Base-by-base conservation (phyloP, 2,113 vertebrate genomes). In the Tilapia sparmanii region DNA sequence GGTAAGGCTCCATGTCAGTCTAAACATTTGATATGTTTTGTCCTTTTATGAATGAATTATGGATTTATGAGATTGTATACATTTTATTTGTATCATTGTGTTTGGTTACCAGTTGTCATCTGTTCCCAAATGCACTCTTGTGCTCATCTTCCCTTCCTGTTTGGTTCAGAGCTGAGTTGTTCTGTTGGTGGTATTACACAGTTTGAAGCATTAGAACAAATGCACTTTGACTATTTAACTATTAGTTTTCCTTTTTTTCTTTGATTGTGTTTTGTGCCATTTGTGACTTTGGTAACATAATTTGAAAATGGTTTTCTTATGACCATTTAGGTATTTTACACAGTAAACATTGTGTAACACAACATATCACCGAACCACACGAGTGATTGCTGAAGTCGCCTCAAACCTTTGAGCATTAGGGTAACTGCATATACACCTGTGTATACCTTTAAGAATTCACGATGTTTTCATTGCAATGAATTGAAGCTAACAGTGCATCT, bases 151-250 rank as follows among this genome's bases (percentile, higher is more conserved):
- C 2, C 3, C 29, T 18, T 61, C 29, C 57, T 19, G 29, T 61
- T 31, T 31, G 29, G 15, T 61, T 19, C 16, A 33, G 15, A 61
- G 16, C 29, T 10, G 9, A 31, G 8, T 10, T 61, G 18, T 19
- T 19, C 18, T n/a, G 18, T 52, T n/a, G 16, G 18, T 52, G 7
- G 5, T 19, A 1, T 6, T 19, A 63, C 59, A 63, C 9, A 63
- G 29, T 61, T 33, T 33, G 16, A 29, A 61, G 16, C 59, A 33
- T 19, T 1, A 19, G 9, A 59, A 59, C 0, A 59, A 59, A 8
- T 3, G 16, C 59, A 63, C 31, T 63, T 7, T 19, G 31, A n/a
- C 59, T 35, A 0, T 33, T 0, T 63, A 4, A 18, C 26, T 29
- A 59, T 63, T 63, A 63, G 29, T 61, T 61, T 18, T 18, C 8